These are phyloP conservation scores for Phyllostomus hastatus DNA, from an alignment of 2,113 vertebrate genomes.

Conservation along the genomic window DNA sequence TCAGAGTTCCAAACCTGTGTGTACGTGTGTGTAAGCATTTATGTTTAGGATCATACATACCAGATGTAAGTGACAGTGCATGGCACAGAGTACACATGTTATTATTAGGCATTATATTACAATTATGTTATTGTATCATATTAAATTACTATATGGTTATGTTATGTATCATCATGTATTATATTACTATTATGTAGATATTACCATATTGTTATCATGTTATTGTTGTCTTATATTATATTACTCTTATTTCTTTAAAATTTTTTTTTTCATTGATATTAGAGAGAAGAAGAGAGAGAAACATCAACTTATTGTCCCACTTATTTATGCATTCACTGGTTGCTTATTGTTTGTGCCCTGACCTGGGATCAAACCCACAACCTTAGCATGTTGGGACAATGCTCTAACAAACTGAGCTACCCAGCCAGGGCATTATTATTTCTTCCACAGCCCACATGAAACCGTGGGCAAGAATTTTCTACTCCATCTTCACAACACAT, in stretches of 20 bases:
- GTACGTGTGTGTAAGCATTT: not conserved
- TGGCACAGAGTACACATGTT: not conserved
- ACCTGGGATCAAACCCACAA: too few species aligned
- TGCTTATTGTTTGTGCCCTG: too few species aligned
- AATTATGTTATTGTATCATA: not conserved
- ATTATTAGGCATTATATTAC: not conserved
- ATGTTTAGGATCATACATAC: not conserved
- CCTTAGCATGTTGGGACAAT: too few species aligned
- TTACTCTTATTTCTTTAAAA: not conserved
- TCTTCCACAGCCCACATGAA: not conserved
- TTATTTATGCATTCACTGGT: too few species aligned
- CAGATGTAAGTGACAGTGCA: not conserved
- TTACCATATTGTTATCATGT: not conserved
- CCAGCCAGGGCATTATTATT: not conserved
- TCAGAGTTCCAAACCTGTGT: not conserved
- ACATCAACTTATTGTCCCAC: too few species aligned
- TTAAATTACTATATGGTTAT: not conserved
- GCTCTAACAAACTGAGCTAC: too few species aligned
- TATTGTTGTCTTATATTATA: not conserved
- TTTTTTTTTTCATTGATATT: too few species aligned
- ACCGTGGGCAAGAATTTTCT: not conserved
- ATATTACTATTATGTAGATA: not conserved
- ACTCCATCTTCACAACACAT: not conserved
- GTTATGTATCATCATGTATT: too few species aligned
- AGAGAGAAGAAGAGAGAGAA: too few species aligned